Evolutionary conservation across 1,140 invertebrate genomes (phyloP), one percentile per base, ranked within the genome.

Genomic region (Leptopilina boulardi): DNA sequence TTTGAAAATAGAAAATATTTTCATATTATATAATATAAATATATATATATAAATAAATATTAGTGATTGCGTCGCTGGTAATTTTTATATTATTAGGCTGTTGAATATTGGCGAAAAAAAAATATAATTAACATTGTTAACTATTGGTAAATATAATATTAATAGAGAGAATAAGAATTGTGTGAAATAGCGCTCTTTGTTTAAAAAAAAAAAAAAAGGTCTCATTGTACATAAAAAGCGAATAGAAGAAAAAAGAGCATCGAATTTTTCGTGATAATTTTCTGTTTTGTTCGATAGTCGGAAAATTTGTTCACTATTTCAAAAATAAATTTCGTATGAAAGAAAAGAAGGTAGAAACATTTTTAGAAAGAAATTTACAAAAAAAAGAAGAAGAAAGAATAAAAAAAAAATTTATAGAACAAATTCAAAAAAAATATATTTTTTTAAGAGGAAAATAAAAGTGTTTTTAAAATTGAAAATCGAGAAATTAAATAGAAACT

Each of bases 41-140:
- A 38, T 6, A 38, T 38, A 38, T 38, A 38, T 38, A 38, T 38
- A 8, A n/a, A 38, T 38, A 38, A 8, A 38, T 38, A 38, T 38
- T 38, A 38, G 74, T 54, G 71, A 77, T 38, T 71, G 75, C 47
- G 74, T 78, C 80, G 76, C 74, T 76, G 75, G 73, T 82, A 73
- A 66, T 38, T 38, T 38, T 38, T 38, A 6, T 38, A 38, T 38
- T 77, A 66, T 78, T 81, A 78, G 71, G 74, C 78, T 83, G 80
- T 83, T 83, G 72, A 80, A 79, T 77, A 75, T 81, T 83, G 75
- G 75, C 71, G 44, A 74, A 76, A 44, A 81, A 81, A 76, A 44
- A 81, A 81, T 75, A 44, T 70, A 77, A 81, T 72, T 73, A 77
- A 83, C 44, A 74, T 75, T 80, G 82, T 82, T 83, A 80, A 80